Base-by-base conservation (phyloP, 1,140 invertebrate species). In the Drosophila lini region DNA sequence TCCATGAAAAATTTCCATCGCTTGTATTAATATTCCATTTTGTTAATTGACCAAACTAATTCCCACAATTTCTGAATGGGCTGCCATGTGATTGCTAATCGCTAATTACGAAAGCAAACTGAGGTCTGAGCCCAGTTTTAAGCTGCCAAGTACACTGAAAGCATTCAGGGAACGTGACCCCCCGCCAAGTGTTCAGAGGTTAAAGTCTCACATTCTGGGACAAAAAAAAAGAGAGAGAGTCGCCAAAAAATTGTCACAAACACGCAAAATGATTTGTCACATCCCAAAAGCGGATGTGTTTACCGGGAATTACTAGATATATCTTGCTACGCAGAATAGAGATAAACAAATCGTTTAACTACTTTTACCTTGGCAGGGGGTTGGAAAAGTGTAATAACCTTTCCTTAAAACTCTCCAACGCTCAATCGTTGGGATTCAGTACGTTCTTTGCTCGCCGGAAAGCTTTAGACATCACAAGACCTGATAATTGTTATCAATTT, bases 401-500 rank as follows among this genome's bases (percentile, higher is more conserved):
- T 42, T 67, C 10, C 15, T 47, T n/a, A 42, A 52, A 57, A 60
- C 36, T 19, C 15, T 53, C 34, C 6, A 22, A 47, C 11, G 15
- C 10, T 32, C 11, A 40, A 28, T 41, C 34, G 25, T 2, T 25
- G 10, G 31, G 28, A 59, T 71, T 71, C 64, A 34, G 68, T 70
- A 31, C 13, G 28, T 42, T 25, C 28, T 48, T 47, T 40, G 64
- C 64, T 64, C 42, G 48, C 40, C 9, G n/a, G 40, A 68, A 68
- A 81, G 59, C 74, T 77, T 64, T 63, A 48, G 13, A 16, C 50
- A 75, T 79, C 83, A 88, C 83, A 82, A 88, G 75, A 84, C 73
- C 36, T 63, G 65, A 73, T 73, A 71, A 73, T 78, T 57, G 50
- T 80, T 89, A 86, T 88, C 83, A 83, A 69, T 78, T 56, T 74